Conservation (phyloP, 2,113 vertebrate species). For the Athene noctua region DNA sequence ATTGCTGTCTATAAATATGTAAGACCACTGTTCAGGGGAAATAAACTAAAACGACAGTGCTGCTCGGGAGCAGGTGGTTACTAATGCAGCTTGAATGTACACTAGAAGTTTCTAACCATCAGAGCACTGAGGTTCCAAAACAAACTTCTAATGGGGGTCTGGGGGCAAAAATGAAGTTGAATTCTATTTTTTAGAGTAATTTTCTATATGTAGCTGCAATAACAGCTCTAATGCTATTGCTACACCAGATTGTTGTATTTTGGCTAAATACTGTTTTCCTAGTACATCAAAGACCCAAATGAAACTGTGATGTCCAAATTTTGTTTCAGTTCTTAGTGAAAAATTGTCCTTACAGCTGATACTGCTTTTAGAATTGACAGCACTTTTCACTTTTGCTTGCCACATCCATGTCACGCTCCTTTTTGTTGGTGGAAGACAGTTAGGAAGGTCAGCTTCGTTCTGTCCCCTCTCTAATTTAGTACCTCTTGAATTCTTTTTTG, state of each 20-base stretch:
- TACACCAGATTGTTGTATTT: background rate
- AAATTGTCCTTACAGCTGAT: background rate
- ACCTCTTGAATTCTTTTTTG: background rate
- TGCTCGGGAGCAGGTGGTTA: background rate
- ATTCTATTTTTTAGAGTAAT: background rate
- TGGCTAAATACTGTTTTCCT: background rate
- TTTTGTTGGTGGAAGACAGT: background rate
- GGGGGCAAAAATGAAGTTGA: background rate
- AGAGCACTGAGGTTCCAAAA: background rate
- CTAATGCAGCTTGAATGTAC: background rate
- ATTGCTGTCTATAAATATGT: background rate
- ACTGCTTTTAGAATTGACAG: background rate
- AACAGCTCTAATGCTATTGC: background rate
- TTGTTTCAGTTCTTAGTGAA: background rate
- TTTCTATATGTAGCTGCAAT: background rate
- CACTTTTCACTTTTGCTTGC: background rate
- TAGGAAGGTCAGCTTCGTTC: background rate
- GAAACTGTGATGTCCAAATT: background rate
- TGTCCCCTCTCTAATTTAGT: background rate
- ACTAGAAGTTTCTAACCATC: background rate
- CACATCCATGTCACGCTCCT: accelerated
- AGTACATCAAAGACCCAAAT: background rate
- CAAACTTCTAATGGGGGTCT: background rate
- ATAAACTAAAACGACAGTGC: background rate
- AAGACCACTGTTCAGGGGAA: background rate